Conservation (phyloP, 2,888 invertebrate species). For the Heliconius sara region DNA sequence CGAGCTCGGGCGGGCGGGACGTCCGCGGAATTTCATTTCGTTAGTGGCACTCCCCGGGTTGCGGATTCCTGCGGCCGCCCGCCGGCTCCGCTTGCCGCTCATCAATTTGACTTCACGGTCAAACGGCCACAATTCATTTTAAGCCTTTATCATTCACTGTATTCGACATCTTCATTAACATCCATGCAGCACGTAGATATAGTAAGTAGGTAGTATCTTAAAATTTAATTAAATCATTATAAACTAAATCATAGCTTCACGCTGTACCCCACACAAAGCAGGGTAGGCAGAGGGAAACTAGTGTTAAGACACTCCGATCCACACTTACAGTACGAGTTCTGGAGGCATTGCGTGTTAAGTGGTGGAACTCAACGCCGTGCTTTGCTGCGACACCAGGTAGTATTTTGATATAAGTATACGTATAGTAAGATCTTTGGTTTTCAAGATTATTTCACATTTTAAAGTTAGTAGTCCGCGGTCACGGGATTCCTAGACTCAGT, state of each 20-base stretch:
- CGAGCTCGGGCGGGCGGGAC: conserved; percentile 61
- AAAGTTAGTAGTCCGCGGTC: too few relatives aligned
- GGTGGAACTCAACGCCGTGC: neutral
- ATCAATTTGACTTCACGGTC: conserved; percentile 43
- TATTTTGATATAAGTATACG: too few relatives aligned
- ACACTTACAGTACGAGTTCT: too few relatives aligned
- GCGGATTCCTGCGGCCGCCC: conserved; percentile 68
- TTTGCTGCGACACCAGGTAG: too few relatives aligned
- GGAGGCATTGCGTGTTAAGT: too few relatives aligned
- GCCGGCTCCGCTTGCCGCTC: conserved; percentile 43
- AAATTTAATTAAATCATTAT: neutral
- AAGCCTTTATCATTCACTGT: conserved; percentile 41
- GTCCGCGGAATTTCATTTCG: conserved; percentile 80
- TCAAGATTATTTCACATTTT: too few relatives aligned
- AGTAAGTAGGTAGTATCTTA: neutral
- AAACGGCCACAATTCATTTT: conserved; percentile 39
- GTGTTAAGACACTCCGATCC: too few relatives aligned
- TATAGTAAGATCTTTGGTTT: too few relatives aligned
- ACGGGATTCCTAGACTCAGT: too few relatives aligned
- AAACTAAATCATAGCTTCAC: too few relatives aligned
- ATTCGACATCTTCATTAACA: conserved; percentile 20
- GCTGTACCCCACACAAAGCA: too few relatives aligned
- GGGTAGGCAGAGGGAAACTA: too few relatives aligned
- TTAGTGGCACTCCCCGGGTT: conserved; percentile 66
- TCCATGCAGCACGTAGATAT: neutral